These are phyloP conservation scores for Serilophus lunatus DNA, from an alignment of 2,113 vertebrate genomes.

Conservation along the genomic window DNA sequence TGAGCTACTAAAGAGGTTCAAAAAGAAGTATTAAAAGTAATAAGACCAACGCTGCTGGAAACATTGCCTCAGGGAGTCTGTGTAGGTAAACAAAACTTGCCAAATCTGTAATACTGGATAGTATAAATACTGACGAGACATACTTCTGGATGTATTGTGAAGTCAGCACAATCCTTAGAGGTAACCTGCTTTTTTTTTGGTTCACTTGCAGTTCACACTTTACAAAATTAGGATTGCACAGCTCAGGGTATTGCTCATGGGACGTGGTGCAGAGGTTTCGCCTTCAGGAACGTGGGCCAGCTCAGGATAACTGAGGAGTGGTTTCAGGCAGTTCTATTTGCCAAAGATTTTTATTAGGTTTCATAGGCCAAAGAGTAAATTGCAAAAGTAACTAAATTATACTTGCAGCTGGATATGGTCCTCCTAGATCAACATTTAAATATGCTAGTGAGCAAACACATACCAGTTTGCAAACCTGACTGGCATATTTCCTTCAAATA, in stretches of 20 bases:
- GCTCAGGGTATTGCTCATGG: not conserved
- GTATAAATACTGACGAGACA: not conserved
- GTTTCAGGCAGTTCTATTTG: not conserved
- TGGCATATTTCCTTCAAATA: not conserved
- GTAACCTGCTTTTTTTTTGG: not conserved
- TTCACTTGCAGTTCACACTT: not conserved
- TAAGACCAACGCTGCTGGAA: not conserved
- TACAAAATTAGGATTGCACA: not conserved
- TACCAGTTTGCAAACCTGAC: not conserved
- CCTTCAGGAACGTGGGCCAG: not conserved
- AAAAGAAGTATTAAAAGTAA: not conserved
- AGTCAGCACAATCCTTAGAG: not conserved
- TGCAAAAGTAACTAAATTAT: not conserved
- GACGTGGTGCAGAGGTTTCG: not conserved
- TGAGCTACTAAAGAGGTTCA: not conserved
- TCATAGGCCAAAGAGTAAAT: constrained; percentile 17
- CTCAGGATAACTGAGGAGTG: not conserved
- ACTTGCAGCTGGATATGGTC: not conserved
- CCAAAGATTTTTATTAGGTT: not conserved
- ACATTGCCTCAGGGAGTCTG: not conserved
- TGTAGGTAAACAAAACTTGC: not conserved
- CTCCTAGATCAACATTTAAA: not conserved
- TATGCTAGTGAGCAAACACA: not conserved
- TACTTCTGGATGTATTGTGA: not conserved
- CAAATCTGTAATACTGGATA: not conserved